Base-by-base conservation (phyloP, 2,888 invertebrate genomes). In the Geotrupes spiniger region DNA sequence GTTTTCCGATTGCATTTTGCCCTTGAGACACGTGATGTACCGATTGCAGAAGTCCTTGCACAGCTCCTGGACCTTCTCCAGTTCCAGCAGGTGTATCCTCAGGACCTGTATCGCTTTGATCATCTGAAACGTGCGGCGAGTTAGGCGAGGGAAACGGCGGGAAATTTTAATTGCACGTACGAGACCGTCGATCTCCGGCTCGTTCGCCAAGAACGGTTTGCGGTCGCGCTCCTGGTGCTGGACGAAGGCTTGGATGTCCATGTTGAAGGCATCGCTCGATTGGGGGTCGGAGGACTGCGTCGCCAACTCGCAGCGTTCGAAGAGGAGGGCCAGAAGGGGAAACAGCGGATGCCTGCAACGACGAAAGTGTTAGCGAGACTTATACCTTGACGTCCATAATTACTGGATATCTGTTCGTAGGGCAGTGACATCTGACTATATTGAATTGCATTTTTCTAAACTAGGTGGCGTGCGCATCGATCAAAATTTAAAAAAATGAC, bases 271-370 rank as follows among this genome's bases (percentile, higher is more conserved):
- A 73, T 92, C 91, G 53, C 74, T 71, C 15, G 71, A 70, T 52
- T 74, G 74, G 4, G 91, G 83, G 75, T 95, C 93, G 42, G 89
- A 87, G 52, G 90, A 89, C 61, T 92, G 94, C 11, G 96, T 96
- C 14, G 97, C 96, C 69, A 94, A 83, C 77, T 97, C 97, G 79
- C 97, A 97, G 77, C 96, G 84, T 79, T 97, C 95, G 72, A 97
- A 87, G 14, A 97, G 82, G 46, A 95, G 77, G 46, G 94, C 93
- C 72, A 94, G 77, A 31, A 97, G 78, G 1, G 96, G 96, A 73
- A 95, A 97, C 16, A 97, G 78, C 2, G 96, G 96, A 75, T 97
- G 96, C 70, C 93, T 93, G 78, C 49, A 70, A 65, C 5, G n/a
- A n/a, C n/a, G n/a, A n/a, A n/a, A n/a, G n/a, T n/a, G n/a, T n/a